Base-by-base conservation (phyloP, 2,888 invertebrate genomes). In the Erebia palarica region DNA sequence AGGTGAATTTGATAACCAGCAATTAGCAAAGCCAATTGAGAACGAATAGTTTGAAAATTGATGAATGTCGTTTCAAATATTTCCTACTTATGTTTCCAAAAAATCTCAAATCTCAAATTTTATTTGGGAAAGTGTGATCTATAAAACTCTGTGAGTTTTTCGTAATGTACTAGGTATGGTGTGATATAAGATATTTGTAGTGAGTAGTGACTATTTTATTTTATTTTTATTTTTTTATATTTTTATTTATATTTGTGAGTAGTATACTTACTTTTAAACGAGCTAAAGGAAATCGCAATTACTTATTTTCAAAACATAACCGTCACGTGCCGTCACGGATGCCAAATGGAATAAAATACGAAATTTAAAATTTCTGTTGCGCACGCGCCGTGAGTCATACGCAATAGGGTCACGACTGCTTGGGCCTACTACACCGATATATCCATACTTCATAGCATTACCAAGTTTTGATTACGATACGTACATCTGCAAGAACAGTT, bases 311-410 rank as follows among this genome's bases (percentile, higher is more conserved):
- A 57, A 68, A 71, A 78, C 74, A 75, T 74, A 72, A 75, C 47
- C 61, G 55, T 73, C 73, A 70, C 59, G 70, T 73, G 73, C 74
- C 65, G 73, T 44, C 69, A 74, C 75, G 75, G 82, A 84, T 83
- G 81, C 84, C 73, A 69, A 75, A 70, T 75, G 72, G 60, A 75
- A 86, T 87, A 83, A 75, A 71, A 87, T 88, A 86, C 87, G 85
- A 91, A 91, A 89, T 91, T 88, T 88, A 84, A 90, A 90, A 87
- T 89, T 84, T 88, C 84, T 85, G 82, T 81, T 82, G 86, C 88
- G 91, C 91, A 90, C 92, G 91, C 91, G 92, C 87, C 87, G 85
- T 92, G 92, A 92, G 82, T 92, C 92, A 92, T 86, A 84, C 86
- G 86, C 92, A 92, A 91, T 89, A 92, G 90, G 92, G 92, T 92